Base-by-base conservation (phyloP, 2,888 invertebrate genomes). In the Vandiemenella viatica region DNA sequence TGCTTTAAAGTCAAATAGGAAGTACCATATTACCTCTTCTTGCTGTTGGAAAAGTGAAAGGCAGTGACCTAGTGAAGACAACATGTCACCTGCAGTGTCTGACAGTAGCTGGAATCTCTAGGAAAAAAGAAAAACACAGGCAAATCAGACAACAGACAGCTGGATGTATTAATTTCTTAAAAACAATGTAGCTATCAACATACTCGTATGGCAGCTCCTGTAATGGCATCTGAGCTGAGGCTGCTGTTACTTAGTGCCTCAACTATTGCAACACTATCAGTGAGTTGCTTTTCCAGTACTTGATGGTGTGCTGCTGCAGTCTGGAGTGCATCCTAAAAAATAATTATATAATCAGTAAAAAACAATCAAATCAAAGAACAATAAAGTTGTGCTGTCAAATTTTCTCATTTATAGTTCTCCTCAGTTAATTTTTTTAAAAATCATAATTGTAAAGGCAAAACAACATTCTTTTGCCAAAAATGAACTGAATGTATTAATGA, bases 31-130 rank as follows among this genome's bases (percentile, higher is more conserved):
- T 2, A 74, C 71, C 65, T 80, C 78, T 50, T 79, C 67, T 37
- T 79, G 76, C 57, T 80, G 79, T 16, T 72, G 69, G 37, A 80
- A 76, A 1, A 80, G 63, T 3, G 73, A 74, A n/a, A 77, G 70
- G 61, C 77, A 77, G 62, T 79, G 79, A 1, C 68, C 65, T 44
- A 81, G 62, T 18, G 78, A 70, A 3, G 67, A 57, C 49, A 76
- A 64, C 64, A 77, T 77, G 48, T 73, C 72, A 1, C 68, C 66
- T 0, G 80, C 79, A 13, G 75, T 69, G 17, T 74, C 74, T 41
- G 72, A 67, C 8, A 76, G 71, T 61, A 74, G 71, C 53, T 72
- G 72, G 60, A 76, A 71, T 37, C 73, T 65, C 71, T 74, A 62
- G 22, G 61, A 58, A 16, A 58, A 16, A 46, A 17, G 23, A 37